Conservation (phyloP, 2,888 invertebrate genomes). For the Conchocele bisecta region DNA sequence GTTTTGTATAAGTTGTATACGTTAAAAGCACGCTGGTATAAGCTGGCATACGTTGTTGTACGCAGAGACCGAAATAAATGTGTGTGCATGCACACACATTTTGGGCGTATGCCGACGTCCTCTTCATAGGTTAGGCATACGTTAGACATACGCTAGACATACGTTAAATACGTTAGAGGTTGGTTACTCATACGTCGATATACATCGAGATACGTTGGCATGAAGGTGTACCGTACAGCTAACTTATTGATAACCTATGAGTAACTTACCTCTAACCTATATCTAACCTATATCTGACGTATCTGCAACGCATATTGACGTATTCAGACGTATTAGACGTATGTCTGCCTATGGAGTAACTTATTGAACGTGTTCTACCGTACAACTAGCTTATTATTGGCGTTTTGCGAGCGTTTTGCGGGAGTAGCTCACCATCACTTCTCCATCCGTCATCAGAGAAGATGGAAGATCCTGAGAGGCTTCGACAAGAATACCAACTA, state of each 20-base stretch:
- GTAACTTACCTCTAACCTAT: conserved; percentile 13
- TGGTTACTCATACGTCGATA: not conserved
- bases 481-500: not conserved
- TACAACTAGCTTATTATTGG: conserved; percentile 7
- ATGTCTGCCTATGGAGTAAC: not conserved
- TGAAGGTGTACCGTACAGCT: conserved; percentile 1
- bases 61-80: not conserved
- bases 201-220: conserved; percentile 2
- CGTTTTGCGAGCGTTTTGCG: conserved; percentile 1
- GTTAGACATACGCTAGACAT: not conserved
- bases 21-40: conserved; percentile 8
- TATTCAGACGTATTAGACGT: conserved; percentile 7
- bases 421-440: no score
- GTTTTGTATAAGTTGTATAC: conserved; percentile 6
- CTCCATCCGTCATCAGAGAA: not conserved
- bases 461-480: not conserved
- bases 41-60: conserved; percentile 10
- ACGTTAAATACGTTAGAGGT: conserved; percentile 1
- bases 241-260: conserved; percentile 10
- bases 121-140: conserved; percentile 10
- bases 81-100: conserved; percentile 9
- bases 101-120: conserved; percentile 4
- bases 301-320: conserved; percentile 6
- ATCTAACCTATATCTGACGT: conserved; percentile 7
- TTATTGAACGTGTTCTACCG: conserved; percentile 7